A percentile compares a stretch with the other conserved stretches of the same genome.
phyloP scores from a whole-genome alignment of 2,797 vertebrate genomes.

The Myotis findleyi region DNA sequence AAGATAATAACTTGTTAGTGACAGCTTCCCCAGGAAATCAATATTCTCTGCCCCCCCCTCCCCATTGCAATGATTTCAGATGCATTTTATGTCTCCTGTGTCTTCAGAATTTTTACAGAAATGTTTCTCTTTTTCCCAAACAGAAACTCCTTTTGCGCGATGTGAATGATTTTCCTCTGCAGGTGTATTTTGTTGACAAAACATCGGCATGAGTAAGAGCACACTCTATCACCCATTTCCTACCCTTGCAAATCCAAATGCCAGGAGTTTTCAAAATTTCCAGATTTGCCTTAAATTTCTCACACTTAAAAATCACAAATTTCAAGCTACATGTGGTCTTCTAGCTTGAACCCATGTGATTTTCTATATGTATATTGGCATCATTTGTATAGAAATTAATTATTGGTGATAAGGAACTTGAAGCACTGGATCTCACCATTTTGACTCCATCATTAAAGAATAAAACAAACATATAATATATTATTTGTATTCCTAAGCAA shows the following conservation, averaged over 20 bases:
- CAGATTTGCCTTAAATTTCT: not conserved
- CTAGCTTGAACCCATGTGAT: not conserved
- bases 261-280: not conserved
- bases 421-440: not conserved
- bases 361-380: not conserved
- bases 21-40: slow-evolving; percentile 67
- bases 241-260: not conserved
- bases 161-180: not conserved
- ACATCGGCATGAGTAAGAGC: not conserved
- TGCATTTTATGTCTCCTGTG: not conserved
- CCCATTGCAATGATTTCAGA: slow-evolving; percentile 45
- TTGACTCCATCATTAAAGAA: not conserved
- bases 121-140: not conserved
- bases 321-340: not conserved
- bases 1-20: slow-evolving; percentile 67
- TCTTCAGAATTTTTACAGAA: slow-evolving; percentile 42
- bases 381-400: not conserved
- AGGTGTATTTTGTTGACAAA: not conserved
- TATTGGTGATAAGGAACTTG: not conserved
- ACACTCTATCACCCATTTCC: not conserved
- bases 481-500: not conserved
- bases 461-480: not conserved
- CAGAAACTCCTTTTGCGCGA: not conserved
- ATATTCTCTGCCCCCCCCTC: not conserved
- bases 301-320: not conserved